Base-by-base conservation (phyloP, 2,797 vertebrate species). In the Adelosebastes latens region DNA sequence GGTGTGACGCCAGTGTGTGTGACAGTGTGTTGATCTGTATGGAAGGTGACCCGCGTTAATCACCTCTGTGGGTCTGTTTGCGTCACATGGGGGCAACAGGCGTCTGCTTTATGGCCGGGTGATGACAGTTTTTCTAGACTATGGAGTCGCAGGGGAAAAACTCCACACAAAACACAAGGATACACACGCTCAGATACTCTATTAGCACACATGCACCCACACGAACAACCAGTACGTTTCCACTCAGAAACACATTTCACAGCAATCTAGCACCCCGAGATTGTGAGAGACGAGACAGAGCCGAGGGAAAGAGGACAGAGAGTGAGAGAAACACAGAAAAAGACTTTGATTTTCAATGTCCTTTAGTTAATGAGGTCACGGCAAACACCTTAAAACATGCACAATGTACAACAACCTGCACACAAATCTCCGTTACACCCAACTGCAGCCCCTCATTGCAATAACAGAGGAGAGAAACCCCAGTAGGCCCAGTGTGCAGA, bases 261-360 rank as follows among this genome's bases (percentile, higher is more conserved):
- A 92, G 88, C 90, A 93, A 92, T 93, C 88, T 92, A 75, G 69
- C 91, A 90, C 89, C 79, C 49, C 70, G 74, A 80, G 79, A 90
- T 92, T 83, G 91, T 72, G 88, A 74, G 60, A 86, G 78, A 90
- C 80, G 66, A 16, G 60, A 31, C 0, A 7, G 70, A 13, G 39
- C 46, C 13, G n/a, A 71, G 32, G 5, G 10, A 18, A 27, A 52
- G 60, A 56, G 31, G 34, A 79, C 49, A 53, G 11, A 60, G 42
- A 67, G 53, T 6, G 42, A 55, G 55, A 10, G 42, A 39, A 55
- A 52, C 22, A 71, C 24, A 73, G 25, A 79, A 31, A 69, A 20
- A 36, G 10, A 58, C 27, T 80, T 77, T 67, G 60, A 72, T 70
- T 86, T 78, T 42, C 27, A 46, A 2, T 16, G 72, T 80, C 62